These are phyloP conservation scores for Bubalus kerabau DNA, from an alignment of 2,113 vertebrate genomes.

Conservation along the genomic window DNA sequence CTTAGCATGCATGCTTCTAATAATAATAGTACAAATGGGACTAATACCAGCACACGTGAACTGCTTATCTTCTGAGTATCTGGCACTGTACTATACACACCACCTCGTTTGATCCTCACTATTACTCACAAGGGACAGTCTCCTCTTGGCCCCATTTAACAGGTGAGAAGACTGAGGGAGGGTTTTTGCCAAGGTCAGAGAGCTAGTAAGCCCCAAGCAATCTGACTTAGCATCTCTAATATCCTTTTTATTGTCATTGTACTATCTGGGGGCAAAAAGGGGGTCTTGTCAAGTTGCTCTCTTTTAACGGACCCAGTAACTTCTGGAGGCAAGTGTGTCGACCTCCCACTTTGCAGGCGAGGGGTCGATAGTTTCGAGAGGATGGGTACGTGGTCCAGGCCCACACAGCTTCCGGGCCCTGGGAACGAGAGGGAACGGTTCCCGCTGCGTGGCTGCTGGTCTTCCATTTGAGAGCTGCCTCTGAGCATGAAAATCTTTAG, in stretches of 20 bases:
- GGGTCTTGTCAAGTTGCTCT: accelerated
- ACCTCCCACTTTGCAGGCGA: accelerated
- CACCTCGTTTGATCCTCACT: accelerated
- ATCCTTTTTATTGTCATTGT: too few relatives aligned
- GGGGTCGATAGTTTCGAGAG: neutral
- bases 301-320: too few relatives aligned
- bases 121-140: accelerated
- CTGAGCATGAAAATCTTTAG: neutral
- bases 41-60: accelerated
- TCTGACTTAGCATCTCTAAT: neutral
- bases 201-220: neutral
- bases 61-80: accelerated
- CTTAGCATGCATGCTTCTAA: neutral
- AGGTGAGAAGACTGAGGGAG: neutral
- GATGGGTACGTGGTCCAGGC: neutral
- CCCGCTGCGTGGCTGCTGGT: accelerated
- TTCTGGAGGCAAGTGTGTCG: accelerated
- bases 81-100: neutral
- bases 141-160: neutral
- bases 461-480: neutral
- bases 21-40: neutral
- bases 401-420: neutral
- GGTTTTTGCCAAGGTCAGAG: neutral
- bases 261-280: neutral
- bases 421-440: accelerated